These are phyloP conservation scores for Brachionus calyciflorus DNA, from an alignment of 1,140 invertebrate genomes.

Conservation along the genomic window DNA sequence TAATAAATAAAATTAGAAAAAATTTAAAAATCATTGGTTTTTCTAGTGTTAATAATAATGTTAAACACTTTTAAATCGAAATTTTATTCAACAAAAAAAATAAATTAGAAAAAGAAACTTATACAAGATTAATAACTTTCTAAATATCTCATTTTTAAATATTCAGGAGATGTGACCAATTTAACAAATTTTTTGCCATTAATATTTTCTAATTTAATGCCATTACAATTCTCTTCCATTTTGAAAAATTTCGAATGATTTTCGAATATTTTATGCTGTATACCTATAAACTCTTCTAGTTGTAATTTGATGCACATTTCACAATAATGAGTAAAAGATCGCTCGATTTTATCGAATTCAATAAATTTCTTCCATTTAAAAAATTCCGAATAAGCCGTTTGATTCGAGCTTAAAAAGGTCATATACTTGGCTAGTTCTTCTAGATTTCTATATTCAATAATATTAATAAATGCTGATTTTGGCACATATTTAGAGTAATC, in stretches of 20 bases:
- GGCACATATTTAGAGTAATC: conserved; percentile 14
- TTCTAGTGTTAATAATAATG: no score
- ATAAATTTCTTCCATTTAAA: conserved; percentile 42
- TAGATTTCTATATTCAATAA: conserved; percentile 46
- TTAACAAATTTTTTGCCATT: not conserved
- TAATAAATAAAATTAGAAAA: not conserved
- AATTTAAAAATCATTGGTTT: not conserved
- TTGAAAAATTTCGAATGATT: conserved; percentile 3
- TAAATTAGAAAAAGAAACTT: not conserved
- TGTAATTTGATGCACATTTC: conserved; percentile 43
- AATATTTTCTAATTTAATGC: not conserved
- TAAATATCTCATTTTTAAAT: conserved; percentile 27
- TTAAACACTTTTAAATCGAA: not conserved
- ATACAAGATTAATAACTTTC: not conserved
- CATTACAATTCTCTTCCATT: not conserved
- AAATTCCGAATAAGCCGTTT: conserved; percentile 6
- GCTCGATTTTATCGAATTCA: not conserved
- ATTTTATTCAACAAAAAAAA: not conserved
- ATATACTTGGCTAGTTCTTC: conserved; percentile 48
- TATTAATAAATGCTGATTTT: conserved; percentile 38
- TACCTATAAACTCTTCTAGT: conserved; percentile 36
- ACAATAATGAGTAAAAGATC: not conserved
- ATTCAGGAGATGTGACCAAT: not conserved
- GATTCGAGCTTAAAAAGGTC: conserved; percentile 39
- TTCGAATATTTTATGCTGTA: not conserved